Conservation (phyloP, 2,797 vertebrate species). For the Anisognathus igniventris region DNA sequence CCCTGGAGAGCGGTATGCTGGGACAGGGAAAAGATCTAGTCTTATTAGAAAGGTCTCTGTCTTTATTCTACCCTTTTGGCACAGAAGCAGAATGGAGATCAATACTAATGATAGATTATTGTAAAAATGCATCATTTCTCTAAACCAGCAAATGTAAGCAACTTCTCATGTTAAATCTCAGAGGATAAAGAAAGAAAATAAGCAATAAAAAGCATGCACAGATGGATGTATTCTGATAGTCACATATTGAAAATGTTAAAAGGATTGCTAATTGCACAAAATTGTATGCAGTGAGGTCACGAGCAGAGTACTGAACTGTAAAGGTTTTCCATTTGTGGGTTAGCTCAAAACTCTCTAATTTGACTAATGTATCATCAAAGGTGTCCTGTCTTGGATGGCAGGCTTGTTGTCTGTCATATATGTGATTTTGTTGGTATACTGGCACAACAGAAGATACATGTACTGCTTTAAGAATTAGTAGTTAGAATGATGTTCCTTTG, state of each 20-base stretch:
- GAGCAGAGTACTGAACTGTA: background rate
- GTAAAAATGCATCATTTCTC: background rate
- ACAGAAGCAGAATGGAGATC: background rate
- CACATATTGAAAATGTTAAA: background rate
- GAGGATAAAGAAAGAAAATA: background rate
- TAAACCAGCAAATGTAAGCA: background rate
- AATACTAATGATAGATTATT: background rate
- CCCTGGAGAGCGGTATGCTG: background rate
- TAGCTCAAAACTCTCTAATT: background rate
- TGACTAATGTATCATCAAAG: background rate
- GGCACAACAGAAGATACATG: background rate
- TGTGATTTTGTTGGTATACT: background rate
- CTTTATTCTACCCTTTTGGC: background rate
- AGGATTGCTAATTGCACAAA: background rate
- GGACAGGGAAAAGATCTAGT: background rate
- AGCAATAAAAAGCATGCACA: background rate
- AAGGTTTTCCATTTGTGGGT: background rate
- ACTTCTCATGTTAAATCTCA: background rate
- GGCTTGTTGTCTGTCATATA: background rate
- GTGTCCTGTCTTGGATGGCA: background rate
- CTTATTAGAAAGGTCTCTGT: background rate
- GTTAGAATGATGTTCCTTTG: background rate
- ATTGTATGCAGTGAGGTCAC: background rate
- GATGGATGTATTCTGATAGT: background rate
- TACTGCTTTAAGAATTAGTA: background rate